Base-by-base conservation (phyloP, 2,888 invertebrate genomes). In the Drosophila ezoana region DNA sequence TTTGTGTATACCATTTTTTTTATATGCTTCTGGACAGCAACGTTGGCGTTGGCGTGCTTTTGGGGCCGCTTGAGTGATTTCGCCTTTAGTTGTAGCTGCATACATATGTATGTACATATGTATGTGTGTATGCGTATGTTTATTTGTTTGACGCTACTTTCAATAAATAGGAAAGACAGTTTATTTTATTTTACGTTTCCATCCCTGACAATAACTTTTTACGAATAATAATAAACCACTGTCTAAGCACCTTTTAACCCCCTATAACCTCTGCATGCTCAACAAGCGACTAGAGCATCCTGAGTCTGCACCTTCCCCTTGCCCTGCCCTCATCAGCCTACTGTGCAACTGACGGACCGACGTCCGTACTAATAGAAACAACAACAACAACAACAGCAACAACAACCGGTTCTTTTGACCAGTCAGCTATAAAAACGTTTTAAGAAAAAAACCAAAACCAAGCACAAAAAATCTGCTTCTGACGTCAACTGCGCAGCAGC, bases 1-100 rank as follows among this genome's bases (percentile, higher is more conserved):
- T 89, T 91, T 91, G 75, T 90, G 90, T 91, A 91, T 90, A 91
- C 87, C 71, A 90, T 90, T 90, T 91, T 90, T 86, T 89, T 72
- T 66, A 57, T 70, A 64, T 71, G 66, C 61, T 78, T 72, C 65
- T 68, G 47, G 58, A 53, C 61, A 57, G 56, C 48, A 59, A 57
- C 68, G 76, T 60, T 70, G 49, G 44, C 67, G 60, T 68, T 52
- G 66, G 35, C 69, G 60, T 78, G 59, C 56, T 77, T 75, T 76
- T 76, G 70, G 63, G 65, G 66, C 71, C 71, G 64, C 52, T 66
- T 57, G 57, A 56, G 20, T 59, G 75, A 56, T 59, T 74, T 54
- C 53, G 35, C 60, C 40, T 57, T 61, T 38, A 43, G 57, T 72
- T 68, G 73, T 63, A 53, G 41, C 56, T 45, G 40, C 14, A 18